These are phyloP conservation scores for Ramphastos sulfuratus DNA, from an alignment of 2,113 vertebrate genomes.

Conservation along the genomic window DNA sequence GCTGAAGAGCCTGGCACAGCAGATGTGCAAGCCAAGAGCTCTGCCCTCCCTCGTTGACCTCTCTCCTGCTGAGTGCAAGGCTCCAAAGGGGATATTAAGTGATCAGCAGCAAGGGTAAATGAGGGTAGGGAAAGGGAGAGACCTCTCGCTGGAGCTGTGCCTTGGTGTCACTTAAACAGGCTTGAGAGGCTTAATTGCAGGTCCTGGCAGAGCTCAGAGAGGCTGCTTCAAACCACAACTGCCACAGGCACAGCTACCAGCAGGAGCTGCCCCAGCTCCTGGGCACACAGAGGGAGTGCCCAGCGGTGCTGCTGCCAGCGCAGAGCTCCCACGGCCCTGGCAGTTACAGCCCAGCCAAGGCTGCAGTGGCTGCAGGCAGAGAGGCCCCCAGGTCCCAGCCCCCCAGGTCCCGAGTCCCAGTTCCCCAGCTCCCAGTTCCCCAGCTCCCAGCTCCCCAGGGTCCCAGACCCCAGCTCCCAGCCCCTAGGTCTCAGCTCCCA, in stretches of 20 bases:
- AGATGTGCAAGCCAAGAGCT: not conserved
- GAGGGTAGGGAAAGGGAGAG: not conserved
- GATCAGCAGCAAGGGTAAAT: not conserved
- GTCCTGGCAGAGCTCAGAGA: not conserved
- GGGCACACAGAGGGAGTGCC: not conserved
- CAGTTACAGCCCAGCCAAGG: not conserved
- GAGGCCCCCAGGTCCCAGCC: not conserved
- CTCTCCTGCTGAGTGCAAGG: not conserved
- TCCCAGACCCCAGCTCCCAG: no score
- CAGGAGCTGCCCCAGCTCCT: not conserved
- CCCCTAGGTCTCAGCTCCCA: no score
- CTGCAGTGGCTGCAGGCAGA: not conserved
- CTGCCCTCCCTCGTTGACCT: not conserved
- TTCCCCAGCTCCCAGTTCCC: no score
- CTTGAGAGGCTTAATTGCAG: not conserved
- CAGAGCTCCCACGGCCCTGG: not conserved
- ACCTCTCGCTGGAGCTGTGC: not conserved
- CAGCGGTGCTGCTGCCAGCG: not conserved
- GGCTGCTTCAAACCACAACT: not conserved
- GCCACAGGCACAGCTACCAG: not conserved
- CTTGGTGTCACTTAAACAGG: not conserved
- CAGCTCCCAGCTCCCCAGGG: no score
- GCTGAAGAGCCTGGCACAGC: not conserved
- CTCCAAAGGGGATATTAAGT: not conserved
- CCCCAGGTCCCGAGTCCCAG: no score